Percentiles rank a stretch among this genome's conserved stretches.
Conservation (phyloP, 2,797 vertebrate species). For the Sebastes vulpes region DNA sequence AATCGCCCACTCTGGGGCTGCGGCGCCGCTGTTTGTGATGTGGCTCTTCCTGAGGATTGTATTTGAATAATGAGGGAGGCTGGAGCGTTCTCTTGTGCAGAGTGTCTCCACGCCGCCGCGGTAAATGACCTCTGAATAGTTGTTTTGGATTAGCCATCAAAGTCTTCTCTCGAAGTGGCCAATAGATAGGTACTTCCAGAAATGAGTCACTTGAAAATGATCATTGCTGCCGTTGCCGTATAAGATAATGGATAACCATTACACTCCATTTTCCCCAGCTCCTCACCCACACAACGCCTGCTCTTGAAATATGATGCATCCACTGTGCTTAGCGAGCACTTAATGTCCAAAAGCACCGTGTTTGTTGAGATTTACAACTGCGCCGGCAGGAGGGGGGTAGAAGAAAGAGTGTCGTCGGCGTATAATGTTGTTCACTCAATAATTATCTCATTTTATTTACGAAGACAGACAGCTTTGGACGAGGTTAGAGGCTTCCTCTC, state of each 20-base stretch:
- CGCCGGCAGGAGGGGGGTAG: conserved; percentile 48
- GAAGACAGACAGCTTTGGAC: conserved; percentile 80
- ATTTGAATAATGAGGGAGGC: conserved; percentile 84
- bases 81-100: conserved; percentile 74
- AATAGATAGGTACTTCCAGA: conserved; percentile 84
- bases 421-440: conserved; percentile 84
- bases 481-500: conserved; percentile 82
- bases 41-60: conserved; percentile 71
- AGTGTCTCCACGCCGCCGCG: conserved; percentile 66
- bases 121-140: conserved; percentile 79
- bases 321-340: conserved; percentile 85
- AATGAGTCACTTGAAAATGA: conserved; percentile 88
- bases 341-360: conserved; percentile 84
- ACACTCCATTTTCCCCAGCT: conserved; percentile 82
- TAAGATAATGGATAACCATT: conserved; percentile 88
- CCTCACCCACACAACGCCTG: conserved; percentile 83
- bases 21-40: conserved; percentile 67
- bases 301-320: conserved; percentile 88
- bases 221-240: conserved; percentile 79
- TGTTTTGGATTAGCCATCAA: conserved; percentile 86
- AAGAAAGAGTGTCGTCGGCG: conserved; percentile 71
- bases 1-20: conserved; percentile 73
- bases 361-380: conserved; percentile 86
- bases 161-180: conserved; percentile 81
- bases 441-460: conserved; percentile 89